These are phyloP conservation scores for Ormyrus nitidulus DNA, from an alignment of 2,888 invertebrate species.

Conservation along the genomic window DNA sequence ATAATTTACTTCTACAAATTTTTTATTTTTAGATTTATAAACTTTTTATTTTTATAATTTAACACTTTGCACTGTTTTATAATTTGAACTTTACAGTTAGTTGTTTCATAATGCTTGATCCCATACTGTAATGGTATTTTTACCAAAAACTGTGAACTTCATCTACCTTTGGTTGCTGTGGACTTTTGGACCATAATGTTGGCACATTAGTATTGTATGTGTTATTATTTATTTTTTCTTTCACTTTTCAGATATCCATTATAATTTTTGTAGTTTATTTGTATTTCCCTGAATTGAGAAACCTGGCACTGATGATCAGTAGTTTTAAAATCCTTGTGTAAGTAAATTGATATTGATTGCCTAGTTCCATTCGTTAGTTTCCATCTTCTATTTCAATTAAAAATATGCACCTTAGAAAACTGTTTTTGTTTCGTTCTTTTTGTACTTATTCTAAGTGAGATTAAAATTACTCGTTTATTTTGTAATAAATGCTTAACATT, in stretches of 20 bases:
- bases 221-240: slow-evolving; percentile 61
- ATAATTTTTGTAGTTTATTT: slow-evolving; percentile 69
- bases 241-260: slow-evolving; percentile 68
- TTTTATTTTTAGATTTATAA: slow-evolving; percentile 26
- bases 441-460: not conserved
- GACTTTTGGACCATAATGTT: slow-evolving; percentile 57
- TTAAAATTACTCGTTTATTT: slow-evolving; percentile 12
- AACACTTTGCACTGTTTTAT: slow-evolving; percentile 28
- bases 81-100: slow-evolving; percentile 47
- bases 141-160: slow-evolving; percentile 54
- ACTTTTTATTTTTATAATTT: slow-evolving; percentile 49
- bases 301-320: slow-evolving; percentile 68
- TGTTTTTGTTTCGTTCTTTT: no score
- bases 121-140: slow-evolving; percentile 15
- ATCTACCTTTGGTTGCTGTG: slow-evolving; percentile 51
- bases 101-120: slow-evolving; percentile 36
- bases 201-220: slow-evolving; percentile 55
- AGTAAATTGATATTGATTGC: slow-evolving; percentile 61
- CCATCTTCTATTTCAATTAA: slow-evolving; percentile 24
- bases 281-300: slow-evolving; percentile 59
- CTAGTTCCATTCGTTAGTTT: not conserved
- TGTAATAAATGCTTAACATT: not conserved
- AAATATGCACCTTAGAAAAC: slow-evolving; percentile 14
- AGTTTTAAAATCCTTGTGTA: slow-evolving; percentile 66
- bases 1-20: slow-evolving; percentile 26